A percentile compares a stretch with the other conserved stretches of the same genome.
Evolutionary conservation across 2,888 invertebrate genomes (phyloP).

Genomic region (Lissocephala sabroskyi): DNA sequence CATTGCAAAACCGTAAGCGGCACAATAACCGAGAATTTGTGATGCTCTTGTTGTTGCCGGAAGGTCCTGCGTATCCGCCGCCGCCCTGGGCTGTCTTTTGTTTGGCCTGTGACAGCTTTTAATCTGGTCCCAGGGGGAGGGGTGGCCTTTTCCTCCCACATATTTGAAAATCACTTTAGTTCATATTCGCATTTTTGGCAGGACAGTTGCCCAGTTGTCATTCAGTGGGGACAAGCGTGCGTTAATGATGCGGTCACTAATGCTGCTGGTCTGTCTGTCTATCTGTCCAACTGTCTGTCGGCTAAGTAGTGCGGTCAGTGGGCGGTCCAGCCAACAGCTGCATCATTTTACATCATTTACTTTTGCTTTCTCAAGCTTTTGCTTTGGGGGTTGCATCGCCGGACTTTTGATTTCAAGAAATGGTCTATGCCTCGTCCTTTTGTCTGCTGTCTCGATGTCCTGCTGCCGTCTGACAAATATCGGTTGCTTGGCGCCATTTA

Average conservation of each 20-base stretch:
- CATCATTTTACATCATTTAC: neutral
- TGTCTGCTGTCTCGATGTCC: slow-evolving; percentile 26
- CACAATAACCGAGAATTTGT: slow-evolving; percentile 44
- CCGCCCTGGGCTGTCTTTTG: slow-evolving; percentile 38
- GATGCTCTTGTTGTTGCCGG: slow-evolving; percentile 23
- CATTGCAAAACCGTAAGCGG: slow-evolving; percentile 67
- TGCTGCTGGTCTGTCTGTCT: neutral
- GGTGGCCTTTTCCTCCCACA: slow-evolving; percentile 4
- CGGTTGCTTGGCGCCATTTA: slow-evolving; percentile 62
- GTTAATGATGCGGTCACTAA: slow-evolving; percentile 54
- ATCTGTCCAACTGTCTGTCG: too few relatives aligned
- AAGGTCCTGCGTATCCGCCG: slow-evolving; percentile 28
- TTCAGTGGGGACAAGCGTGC: slow-evolving; percentile 29
- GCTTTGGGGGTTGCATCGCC: too few relatives aligned
- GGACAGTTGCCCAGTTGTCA: slow-evolving; percentile 49
- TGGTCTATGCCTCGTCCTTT: neutral
- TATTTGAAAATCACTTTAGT: slow-evolving; percentile 64
- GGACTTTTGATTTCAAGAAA: too few relatives aligned
- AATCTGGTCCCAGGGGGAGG: slow-evolving; percentile 49
- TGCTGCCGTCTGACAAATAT: slow-evolving; percentile 54
- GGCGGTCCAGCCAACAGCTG: neutral
- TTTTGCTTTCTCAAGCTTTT: neutral
- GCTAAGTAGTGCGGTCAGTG: neutral
- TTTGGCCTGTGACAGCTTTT: slow-evolving; percentile 65
- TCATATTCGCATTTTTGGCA: slow-evolving; percentile 35